Base-by-base conservation (phyloP, 2,113 vertebrate species). In the Hiodon alosoides region DNA sequence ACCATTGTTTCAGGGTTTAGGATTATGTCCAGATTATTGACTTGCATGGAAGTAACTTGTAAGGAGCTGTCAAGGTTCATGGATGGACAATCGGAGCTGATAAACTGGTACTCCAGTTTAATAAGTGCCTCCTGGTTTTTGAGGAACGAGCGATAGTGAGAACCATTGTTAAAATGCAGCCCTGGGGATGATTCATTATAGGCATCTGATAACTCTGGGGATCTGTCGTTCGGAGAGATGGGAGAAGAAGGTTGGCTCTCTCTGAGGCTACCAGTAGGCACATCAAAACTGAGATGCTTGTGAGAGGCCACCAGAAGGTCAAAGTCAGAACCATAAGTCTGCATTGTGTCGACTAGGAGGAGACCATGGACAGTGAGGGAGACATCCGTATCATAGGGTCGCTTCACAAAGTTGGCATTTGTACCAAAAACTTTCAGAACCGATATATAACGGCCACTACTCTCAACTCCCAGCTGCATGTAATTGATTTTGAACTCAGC, bases 1-100 rank as follows among this genome's bases (percentile, higher is more conserved):
- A 98, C 96, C n/a, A 98, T 96, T 2, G 97, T 99, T 85, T 99
- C 96, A 11, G 97, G 97, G 81, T 98, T 99, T 47, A 99, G 91
- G 79, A 99, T 97, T 61, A 99, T 98, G 85, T 99, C 96, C 83
- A 99, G 62, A 78, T 96, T 99, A 84, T 99, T 98, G 66, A 99
- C 95, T 82, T 98, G 96, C 57, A 98, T 79, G 8, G 90, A 93
- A 75, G 95, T 95, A 71, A 98, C 96, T 82, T 98, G 96, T 31
- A 98, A 90, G 2, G 95, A 96, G 83, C 95, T 95, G 69, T 98
- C 94, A 68, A 98, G 86, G 82, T 95, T 94, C 97, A 98, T 98
- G 0, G 95, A 98, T 0, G 97, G 96, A 76, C 96, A 99, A 78
- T 98, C 95, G 1, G 97, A 95, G 77, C 95, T 98, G 77, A 98